A percentile compares a stretch with the other conserved stretches of the same genome.
Evolutionary conservation across 1,140 invertebrate genomes (phyloP).

Genomic region (Meloidogyne exigua): DNA sequence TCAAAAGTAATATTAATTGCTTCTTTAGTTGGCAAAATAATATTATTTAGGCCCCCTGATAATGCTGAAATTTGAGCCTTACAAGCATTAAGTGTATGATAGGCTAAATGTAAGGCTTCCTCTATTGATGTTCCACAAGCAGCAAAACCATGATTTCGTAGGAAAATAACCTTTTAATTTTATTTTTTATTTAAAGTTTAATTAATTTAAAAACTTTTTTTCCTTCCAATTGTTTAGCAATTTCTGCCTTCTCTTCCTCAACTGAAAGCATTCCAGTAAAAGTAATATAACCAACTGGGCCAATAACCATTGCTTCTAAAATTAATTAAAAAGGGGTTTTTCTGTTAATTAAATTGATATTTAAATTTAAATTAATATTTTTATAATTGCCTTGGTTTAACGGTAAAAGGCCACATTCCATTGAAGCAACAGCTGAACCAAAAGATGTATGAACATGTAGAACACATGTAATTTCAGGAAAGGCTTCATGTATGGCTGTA

Average conservation of each 20-base stretch:
- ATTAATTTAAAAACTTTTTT: conserved; percentile 32
- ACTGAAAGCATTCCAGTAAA: conserved; percentile 64
- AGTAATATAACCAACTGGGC: conserved; percentile 63
- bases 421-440: conserved; percentile 74
- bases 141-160: conserved; percentile 88
- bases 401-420: conserved; percentile 67
- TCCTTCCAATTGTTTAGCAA: conserved; percentile 65
- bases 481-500: conserved; percentile 88
- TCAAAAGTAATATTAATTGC: conserved; percentile 42
- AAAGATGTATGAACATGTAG: conserved; percentile 84
- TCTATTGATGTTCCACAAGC: conserved; percentile 92
- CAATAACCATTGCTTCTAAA: conserved; percentile 66
- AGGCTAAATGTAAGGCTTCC: conserved; percentile 87
- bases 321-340: too few species aligned
- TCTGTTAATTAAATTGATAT: too few species aligned
- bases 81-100: conserved; percentile 80
- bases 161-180: conserved; percentile 74
- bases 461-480: conserved; percentile 91
- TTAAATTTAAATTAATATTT: too few species aligned
- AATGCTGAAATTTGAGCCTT: conserved; percentile 71
- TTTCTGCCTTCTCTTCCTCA: conserved; percentile 64
- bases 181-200: conserved; percentile 15
- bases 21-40: conserved; percentile 42
- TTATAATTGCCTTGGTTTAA: conserved; percentile 13
- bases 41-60: conserved; percentile 47